A percentile compares a stretch with the other conserved stretches of the same genome.
Conservation (phyloP, 2,113 vertebrate genomes). For the Petromus typicus region DNA sequence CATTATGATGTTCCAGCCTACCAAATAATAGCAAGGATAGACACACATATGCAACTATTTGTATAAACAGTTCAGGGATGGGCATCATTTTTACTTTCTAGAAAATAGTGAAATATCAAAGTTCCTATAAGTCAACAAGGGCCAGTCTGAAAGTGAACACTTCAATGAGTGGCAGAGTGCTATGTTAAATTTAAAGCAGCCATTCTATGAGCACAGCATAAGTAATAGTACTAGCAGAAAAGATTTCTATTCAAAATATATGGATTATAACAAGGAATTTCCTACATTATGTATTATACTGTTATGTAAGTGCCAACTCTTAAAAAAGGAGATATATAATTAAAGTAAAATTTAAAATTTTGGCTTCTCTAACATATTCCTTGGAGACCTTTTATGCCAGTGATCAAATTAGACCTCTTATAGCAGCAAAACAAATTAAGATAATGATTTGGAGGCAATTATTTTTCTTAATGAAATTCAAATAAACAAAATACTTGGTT, state of each 20-base stretch:
- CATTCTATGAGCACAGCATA: neutral
- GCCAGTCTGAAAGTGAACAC: no score
- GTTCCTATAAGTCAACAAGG: fast-evolving
- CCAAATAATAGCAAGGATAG: neutral
- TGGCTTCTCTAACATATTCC: neutral
- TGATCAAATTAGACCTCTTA: neutral
- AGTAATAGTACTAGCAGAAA: neutral
- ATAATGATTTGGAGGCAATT: neutral
- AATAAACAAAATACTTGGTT: neutral
- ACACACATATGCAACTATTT: neutral
- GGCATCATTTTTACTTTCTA: neutral
- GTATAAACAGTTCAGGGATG: neutral
- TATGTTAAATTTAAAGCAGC: neutral
- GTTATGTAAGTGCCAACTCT: neutral
- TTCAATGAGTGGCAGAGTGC: neutral
- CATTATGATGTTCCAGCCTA: neutral
- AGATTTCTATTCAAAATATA: no score
- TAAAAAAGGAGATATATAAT: neutral
- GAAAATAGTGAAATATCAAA: neutral
- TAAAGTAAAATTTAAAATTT: neutral
- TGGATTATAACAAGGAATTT: neutral
- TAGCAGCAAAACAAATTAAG: neutral
- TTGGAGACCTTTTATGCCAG: neutral
- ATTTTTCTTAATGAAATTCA: neutral
- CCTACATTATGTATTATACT: neutral